These are phyloP conservation scores for Mechanitis messenoides DNA, from an alignment of 2,888 invertebrate genomes.

Conservation along the genomic window DNA sequence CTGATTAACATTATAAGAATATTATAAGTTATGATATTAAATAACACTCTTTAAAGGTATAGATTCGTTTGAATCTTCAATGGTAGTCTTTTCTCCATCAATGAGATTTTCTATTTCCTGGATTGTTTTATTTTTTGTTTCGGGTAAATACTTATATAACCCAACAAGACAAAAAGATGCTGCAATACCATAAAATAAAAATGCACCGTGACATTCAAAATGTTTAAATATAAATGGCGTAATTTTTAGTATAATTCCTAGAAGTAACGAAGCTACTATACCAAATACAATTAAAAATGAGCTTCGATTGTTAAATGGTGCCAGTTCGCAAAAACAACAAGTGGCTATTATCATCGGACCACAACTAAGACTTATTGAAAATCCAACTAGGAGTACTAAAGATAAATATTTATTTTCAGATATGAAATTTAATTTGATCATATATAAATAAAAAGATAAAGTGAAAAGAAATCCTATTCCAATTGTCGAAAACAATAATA, in stretches of 20 bases:
- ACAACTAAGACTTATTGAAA: slow-evolving; percentile 41
- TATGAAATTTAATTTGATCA: slow-evolving; percentile 24
- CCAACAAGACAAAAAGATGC: slow-evolving; percentile 17
- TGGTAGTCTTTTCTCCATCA: neutral
- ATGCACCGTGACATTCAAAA: slow-evolving; percentile 33
- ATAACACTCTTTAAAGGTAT: neutral
- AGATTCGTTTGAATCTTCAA: neutral
- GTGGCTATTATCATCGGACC: slow-evolving; percentile 42
- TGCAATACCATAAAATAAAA: slow-evolving; percentile 26
- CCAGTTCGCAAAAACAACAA: slow-evolving; percentile 30
- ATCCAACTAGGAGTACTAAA: slow-evolving; percentile 41
- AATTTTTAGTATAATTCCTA: slow-evolving; percentile 34
- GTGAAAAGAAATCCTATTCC: slow-evolving; percentile 28
- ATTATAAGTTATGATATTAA: neutral
- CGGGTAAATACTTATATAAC: slow-evolving; percentile 28
- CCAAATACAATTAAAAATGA: slow-evolving; percentile 6
- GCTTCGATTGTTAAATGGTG: slow-evolving; percentile 11
- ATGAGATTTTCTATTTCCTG: slow-evolving; percentile 30
- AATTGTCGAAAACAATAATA: slow-evolving; percentile 32
- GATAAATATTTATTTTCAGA: slow-evolving; percentile 36
- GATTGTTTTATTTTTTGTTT: slow-evolving; percentile 34
- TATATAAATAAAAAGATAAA: slow-evolving; percentile 32
- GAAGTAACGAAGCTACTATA: neutral
- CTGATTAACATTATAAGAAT: neutral
- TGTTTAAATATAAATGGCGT: slow-evolving; percentile 33